Base-by-base conservation (phyloP, 92 coral and sea anemone species). In the Porites divaricata region DNA sequence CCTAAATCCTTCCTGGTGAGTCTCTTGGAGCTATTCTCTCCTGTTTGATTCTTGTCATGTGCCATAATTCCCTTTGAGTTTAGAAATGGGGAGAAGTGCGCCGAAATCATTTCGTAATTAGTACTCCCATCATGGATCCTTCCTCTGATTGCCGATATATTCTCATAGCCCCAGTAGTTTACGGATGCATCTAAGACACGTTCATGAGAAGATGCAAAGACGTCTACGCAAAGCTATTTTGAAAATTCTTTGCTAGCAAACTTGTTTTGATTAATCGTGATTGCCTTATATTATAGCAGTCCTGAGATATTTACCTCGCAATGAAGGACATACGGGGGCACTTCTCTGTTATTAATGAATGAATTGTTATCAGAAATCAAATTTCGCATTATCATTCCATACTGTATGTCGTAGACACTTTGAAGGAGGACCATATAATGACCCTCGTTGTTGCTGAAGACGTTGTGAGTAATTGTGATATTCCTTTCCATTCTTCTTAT, bases 241-340 rank as follows among this genome's bases (percentile, higher is more conserved):
- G 76, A n/a, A 72, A 72, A 72, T 7, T 24, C 24, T 6, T 17
- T 1, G 57, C 76, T 72, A 23, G n/a, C 50, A 51, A 72, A 51
- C 13, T 50, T 49, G 59, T 72, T 72, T 20, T 50, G 25, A 48
- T 49, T 17, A 21, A 72, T 72, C 6, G 76, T 13, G 25, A 72
- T 50, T 12, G 76, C 22, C 26, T 63, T 79, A n/a, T 66, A 26
- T 6, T 49, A 49, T 21, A 86, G 64, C 1, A 79, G 56, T 1
- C 86, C 90, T 10, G 76, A 76, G 2, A 80, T 49, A 4, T 79
- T 71, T 2, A 86, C 54, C 53, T 41, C 67, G 67, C 90, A 86
- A 15, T 20, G 16, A 23, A 57, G 24, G 41, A 9, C 20, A 16
- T 17, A 4, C 16, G 68, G 62, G 61, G 48, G 45, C 2, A 23